Conservation (phyloP, 2,888 invertebrate genomes). For the Lycocerus yunnanus region DNA sequence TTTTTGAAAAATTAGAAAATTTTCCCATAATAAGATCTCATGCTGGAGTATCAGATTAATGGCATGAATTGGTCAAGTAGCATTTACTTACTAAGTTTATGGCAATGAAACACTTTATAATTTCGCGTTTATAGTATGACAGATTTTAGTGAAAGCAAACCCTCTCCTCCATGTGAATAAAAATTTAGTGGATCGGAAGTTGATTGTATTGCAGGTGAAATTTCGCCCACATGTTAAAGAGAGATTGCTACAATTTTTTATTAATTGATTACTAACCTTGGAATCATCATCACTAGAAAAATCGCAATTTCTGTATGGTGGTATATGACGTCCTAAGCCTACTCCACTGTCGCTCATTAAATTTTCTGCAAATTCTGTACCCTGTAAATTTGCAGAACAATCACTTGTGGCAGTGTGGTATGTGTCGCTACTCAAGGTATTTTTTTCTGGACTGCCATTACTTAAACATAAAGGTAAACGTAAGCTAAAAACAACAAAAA, state of each 20-base stretch:
- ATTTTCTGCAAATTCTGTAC: slow-evolving; percentile 39
- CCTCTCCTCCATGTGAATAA: no score
- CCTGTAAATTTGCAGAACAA: slow-evolving; percentile 43
- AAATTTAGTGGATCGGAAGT: no score
- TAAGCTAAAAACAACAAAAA: slow-evolving; percentile 57
- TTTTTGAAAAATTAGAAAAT: no score
- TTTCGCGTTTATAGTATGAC: no score
- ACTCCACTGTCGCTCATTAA: slow-evolving; percentile 63
- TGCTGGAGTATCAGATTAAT: no score
- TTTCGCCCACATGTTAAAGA: no score
- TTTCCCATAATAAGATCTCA: no score
- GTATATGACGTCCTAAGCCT: slow-evolving; percentile 48
- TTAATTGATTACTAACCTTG: slow-evolving; percentile 48
- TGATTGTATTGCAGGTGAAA: no score
- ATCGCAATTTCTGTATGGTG: slow-evolving; percentile 62
- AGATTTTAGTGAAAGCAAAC: no score
- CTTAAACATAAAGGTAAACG: slow-evolving; percentile 64
- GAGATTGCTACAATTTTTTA: background rate
- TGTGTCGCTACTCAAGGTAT: slow-evolving; percentile 63
- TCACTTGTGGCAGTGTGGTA: slow-evolving; percentile 73
- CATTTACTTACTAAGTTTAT: no score
- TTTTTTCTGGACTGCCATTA: slow-evolving; percentile 43
- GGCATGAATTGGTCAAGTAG: no score
- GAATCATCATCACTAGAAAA: slow-evolving; percentile 66
- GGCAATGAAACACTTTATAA: no score